Evolutionary conservation across 2,797 vertebrate genomes (phyloP), one percentile per base, ranked within the genome.

Genomic region (Pithecia hirsuta): DNA sequence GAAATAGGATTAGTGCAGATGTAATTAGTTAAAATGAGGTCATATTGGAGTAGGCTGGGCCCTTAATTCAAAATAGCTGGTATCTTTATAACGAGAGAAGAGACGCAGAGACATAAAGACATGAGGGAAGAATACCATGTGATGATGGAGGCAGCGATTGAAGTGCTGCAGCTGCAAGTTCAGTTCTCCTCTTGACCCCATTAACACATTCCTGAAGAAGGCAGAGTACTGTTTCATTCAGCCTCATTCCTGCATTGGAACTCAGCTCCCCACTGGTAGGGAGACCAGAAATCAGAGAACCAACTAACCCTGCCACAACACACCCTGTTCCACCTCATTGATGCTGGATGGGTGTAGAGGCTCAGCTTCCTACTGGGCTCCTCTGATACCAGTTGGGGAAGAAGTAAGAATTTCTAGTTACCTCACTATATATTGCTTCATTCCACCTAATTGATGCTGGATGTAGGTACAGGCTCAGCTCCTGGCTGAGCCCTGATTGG

Each of bases 131-230:
- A 72, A 86, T 30, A 72, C 13, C 61, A 72, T 59, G 74, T 72
- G 39, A 91, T 79, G 39, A 80, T n/a, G 6, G 10, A 83, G 59
- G 15, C 44, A 36, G n/a, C 75, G 36, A 61, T 30, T 81, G 33
- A 81, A 86, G 52, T 44, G 52, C 7, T 81, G 75, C 14, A 50
- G 67, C 59, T 87, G n/a, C 44, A 92, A 87, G 48, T 44, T 87
- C 13, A 52, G 52, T 46, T 80, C 44, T 72, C 72, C 50, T 81
- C 50, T 36, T 81, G 52, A 61, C 41, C 74, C 26, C 33, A 79
- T 87, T 87, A 87, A 74, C 89, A 92, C 89, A 95, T 92, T 89
- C 39, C 79, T 33, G 46, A 50, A 84, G 70, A 89, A 83, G 92
- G n/a, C 44, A 14, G 41, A 39, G 48, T 33, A 20, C 33, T 8